phyloP scores from a whole-genome alignment of 2,888 invertebrate species.

The Omphaloscelis lunosa region DNA sequence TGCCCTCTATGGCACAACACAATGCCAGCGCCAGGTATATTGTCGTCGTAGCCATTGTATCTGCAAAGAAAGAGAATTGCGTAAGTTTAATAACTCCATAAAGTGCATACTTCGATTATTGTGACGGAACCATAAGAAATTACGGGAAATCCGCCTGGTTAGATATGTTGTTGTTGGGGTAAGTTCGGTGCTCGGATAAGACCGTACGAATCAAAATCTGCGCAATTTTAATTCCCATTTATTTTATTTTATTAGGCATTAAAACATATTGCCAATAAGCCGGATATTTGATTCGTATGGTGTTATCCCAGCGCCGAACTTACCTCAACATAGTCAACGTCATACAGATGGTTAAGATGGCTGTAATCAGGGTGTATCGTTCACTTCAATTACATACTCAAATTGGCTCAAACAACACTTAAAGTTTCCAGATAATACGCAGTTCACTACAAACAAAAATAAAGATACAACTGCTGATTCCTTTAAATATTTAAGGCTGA shows the following conservation, averaged over 20 bases:
- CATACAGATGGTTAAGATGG: not conserved
- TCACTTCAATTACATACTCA: not conserved
- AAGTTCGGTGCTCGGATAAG: not conserved
- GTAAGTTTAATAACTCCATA: slow-evolving; percentile 20
- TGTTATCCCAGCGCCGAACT: not conserved
- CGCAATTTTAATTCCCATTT: too few species aligned
- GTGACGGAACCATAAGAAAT: slow-evolving; percentile 15
- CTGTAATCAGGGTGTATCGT: not conserved
- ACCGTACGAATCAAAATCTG: too few species aligned
- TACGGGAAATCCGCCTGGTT: not conserved
- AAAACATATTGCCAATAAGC: not conserved
- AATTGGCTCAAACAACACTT: not conserved
- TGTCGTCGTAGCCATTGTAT: slow-evolving; percentile 67
- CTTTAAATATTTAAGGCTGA: not conserved
- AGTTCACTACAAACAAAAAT: not conserved
- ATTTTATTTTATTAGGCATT: not conserved
- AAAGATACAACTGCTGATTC: not conserved
- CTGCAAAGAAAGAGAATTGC: slow-evolving; percentile 72
- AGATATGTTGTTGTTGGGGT: too few species aligned
- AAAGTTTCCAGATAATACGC: not conserved
- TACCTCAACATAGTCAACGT: not conserved
- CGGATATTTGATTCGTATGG: not conserved
- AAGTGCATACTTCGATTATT: slow-evolving; percentile 11
- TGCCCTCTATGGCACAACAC: slow-evolving; percentile 66
- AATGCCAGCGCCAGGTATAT: slow-evolving; percentile 68